Percentiles rank a stretch among this genome's conserved stretches.
These are phyloP conservation scores for Colistium nudipinnis DNA, from an alignment of 2,113 vertebrate genomes.

Conservation along the genomic window DNA sequence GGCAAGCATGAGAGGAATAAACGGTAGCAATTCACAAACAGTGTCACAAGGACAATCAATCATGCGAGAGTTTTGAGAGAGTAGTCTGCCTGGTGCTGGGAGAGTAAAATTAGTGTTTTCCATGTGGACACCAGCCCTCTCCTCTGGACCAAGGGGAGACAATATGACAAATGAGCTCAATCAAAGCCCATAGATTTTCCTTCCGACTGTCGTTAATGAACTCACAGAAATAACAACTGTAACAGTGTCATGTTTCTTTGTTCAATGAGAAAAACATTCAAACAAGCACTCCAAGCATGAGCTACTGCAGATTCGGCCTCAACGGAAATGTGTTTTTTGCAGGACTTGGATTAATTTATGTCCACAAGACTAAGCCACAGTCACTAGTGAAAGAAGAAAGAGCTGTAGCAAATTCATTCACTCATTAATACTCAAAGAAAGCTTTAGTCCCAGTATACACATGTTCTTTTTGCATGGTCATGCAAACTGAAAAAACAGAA, in stretches of 20 bases:
- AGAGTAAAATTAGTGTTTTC: background rate
- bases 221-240: background rate
- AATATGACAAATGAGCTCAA: background rate
- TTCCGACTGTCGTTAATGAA: background rate
- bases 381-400: background rate
- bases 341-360: no score
- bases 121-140: background rate
- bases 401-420: background rate
- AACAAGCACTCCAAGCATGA: background rate
- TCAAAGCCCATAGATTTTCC: background rate
- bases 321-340: background rate
- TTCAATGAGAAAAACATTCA: background rate
- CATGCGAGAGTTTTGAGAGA: background rate
- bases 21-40: constrained; percentile 13
- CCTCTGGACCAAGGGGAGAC: background rate
- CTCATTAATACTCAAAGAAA: background rate
- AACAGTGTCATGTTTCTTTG: background rate
- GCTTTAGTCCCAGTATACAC: background rate
- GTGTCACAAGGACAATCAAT: constrained; percentile 9
- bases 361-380: no score
- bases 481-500: background rate
- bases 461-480: background rate
- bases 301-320: background rate
- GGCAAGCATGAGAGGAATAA: background rate
- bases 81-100: background rate